Evolutionary conservation across 2,113 vertebrate species (phyloP), one percentile per base, ranked within the genome.

Genomic region (Polyodon spathula): DNA sequence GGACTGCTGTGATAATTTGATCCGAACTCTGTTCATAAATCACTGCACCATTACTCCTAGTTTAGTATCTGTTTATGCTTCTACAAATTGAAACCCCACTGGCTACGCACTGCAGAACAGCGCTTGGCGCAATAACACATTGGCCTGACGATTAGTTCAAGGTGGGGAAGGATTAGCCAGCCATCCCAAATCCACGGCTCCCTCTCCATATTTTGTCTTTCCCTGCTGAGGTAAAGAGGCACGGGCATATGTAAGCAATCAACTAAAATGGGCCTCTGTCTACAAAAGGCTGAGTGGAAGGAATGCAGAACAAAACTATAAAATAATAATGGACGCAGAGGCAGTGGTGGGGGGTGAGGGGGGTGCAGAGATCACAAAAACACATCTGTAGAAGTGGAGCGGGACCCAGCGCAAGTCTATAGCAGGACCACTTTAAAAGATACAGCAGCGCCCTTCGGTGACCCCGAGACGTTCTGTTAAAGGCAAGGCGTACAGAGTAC

Each of bases 21-120:
- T 92, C 90, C 92, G 90, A 93, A 91, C 85, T 87, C 84, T 78
- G 84, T 89, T 97, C 95, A 97, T 94, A 94, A 97, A 97, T 97
- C 92, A 95, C 86, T 69, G 73, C 85, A 82, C 88, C 81, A 85
- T 91, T 92, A 89, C 86, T 90, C 87, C 84, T 86, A 88, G 90
- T 97, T 98, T 97, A 98, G 92, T 96, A 97, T 98, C 95, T 98
- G 94, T 98, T 98, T 98, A 98, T 97, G 93, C 93, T 93, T 91
- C 90, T 92, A 97, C 95, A 98, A 98, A 98, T 97, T 97, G 93
- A 97, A 97, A 95, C 94, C 94, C 93, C 93, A 92, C 93, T 89
- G 92, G 88, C 89, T 86, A 86, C 77, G 82, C 84, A 50, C 73
- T 75, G 76, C 71, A 75, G 84, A 81, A 78, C 78, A 79, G 82